Conservation (phyloP, 1,140 invertebrate species). For the Sitodiplosis mosellana region DNA sequence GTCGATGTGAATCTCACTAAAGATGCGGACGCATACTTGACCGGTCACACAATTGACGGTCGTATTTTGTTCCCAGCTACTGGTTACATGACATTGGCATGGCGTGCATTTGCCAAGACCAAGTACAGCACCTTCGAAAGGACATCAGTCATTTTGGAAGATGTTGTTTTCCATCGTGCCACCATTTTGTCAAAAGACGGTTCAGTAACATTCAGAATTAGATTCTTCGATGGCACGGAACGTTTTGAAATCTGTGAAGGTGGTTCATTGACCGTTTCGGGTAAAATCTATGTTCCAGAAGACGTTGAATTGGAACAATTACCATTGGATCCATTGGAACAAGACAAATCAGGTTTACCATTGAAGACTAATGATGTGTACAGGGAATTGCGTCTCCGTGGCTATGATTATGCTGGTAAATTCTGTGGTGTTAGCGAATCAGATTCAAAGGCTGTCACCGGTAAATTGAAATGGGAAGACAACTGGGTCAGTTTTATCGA, state of each 20-base stretch:
- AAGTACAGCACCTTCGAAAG: constrained; percentile 18
- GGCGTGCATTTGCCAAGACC: constrained; percentile 49
- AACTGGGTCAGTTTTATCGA: constrained; percentile 92
- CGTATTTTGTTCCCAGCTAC: constrained; percentile 57
- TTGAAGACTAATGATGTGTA: constrained; percentile 60
- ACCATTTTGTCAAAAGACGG: constrained; percentile 40
- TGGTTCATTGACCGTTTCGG: constrained; percentile 38
- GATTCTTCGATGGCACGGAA: constrained; percentile 42
- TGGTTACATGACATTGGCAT: constrained; percentile 48
- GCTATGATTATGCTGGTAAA: constrained; percentile 79
- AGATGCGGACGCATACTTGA: constrained; percentile 37
- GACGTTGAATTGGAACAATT: neutral
- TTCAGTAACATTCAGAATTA: constrained; percentile 36
- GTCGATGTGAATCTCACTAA: constrained; percentile 25
- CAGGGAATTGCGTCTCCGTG: constrained; percentile 79
- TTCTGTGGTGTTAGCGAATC: constrained; percentile 39
- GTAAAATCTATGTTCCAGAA: constrained; percentile 25
- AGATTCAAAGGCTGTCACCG: constrained; percentile 26
- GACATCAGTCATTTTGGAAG: neutral
- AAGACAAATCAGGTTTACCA: constrained; percentile 43
- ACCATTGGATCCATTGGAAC: constrained; percentile 21
- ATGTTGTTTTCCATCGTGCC: constrained; percentile 27
- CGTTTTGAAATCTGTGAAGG: constrained; percentile 46
- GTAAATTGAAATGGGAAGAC: constrained; percentile 58
- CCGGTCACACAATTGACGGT: constrained; percentile 54